These are phyloP conservation scores for Erebia aethiops DNA, from an alignment of 2,888 invertebrate species.

Conservation along the genomic window DNA sequence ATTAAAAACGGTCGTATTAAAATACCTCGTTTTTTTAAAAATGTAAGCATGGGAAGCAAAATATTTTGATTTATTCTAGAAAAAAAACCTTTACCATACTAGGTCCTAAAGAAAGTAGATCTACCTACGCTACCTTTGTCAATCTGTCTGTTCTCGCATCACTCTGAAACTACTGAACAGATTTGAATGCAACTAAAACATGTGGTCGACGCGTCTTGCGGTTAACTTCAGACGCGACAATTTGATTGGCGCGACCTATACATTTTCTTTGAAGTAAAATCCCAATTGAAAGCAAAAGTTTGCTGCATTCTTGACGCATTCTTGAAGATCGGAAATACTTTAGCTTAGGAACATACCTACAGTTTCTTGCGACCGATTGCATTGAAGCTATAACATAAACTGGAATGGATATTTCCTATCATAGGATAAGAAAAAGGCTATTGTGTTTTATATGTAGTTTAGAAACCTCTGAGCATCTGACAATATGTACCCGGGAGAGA, in stretches of 20 bases:
- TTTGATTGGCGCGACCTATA: no score
- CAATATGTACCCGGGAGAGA: slow-evolving; percentile 10
- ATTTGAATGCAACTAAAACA: no score
- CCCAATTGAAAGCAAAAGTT: no score
- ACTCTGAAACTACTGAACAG: no score
- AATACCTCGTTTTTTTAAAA: slow-evolving; percentile 4
- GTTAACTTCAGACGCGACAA: no score
- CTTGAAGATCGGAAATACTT: background rate
- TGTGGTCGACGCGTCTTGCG: background rate
- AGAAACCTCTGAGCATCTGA: slow-evolving; percentile 1
- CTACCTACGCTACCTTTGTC: no score
- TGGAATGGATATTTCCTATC: slow-evolving; percentile 19
- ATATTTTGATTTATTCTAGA: background rate
- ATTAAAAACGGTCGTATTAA: background rate
- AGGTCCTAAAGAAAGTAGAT: no score
- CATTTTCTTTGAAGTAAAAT: no score
- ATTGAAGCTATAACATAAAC: slow-evolving; percentile 14
- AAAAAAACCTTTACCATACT: background rate
- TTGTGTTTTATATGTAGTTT: slow-evolving; percentile 19
- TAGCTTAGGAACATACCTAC: background rate
- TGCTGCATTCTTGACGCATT: background rate
- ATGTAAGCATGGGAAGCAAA: background rate
- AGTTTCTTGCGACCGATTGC: slow-evolving; percentile 11
- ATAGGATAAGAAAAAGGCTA: slow-evolving; percentile 16
- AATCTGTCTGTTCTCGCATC: no score